Percentiles rank a stretch among this genome's conserved stretches.
Conservation (phyloP, 2,113 vertebrate species). For the Lynx canadensis region DNA sequence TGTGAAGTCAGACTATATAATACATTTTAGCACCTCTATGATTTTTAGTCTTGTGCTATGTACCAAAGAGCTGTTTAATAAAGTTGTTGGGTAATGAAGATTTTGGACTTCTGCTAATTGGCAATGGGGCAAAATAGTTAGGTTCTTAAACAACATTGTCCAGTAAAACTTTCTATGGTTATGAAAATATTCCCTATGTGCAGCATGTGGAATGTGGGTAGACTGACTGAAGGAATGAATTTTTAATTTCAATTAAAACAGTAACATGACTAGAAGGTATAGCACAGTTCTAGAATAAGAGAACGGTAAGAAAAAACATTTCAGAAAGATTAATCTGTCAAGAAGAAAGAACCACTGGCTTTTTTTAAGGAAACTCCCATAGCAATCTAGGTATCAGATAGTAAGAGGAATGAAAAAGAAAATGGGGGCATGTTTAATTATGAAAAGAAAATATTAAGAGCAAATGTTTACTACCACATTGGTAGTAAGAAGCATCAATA, state of each 20-base stretch:
- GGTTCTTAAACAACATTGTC: neutral
- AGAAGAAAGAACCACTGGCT: neutral
- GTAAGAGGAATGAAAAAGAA: neutral
- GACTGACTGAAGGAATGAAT: neutral
- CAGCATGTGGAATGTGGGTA: neutral
- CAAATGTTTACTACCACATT: neutral
- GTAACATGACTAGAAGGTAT: neutral
- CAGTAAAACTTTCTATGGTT: neutral
- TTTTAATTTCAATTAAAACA: constrained; percentile 29
- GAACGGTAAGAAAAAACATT: neutral
- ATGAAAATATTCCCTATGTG: neutral
- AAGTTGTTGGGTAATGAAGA: neutral
- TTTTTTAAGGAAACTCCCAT: neutral
- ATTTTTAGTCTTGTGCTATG: neutral
- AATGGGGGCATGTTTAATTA: neutral
- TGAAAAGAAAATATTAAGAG: neutral
- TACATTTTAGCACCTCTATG: neutral
- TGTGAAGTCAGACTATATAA: neutral
- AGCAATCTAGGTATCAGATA: neutral
- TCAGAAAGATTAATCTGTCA: neutral
- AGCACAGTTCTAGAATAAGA: neutral
- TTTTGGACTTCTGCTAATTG: neutral
- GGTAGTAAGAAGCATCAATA: neutral
- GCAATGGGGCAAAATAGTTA: neutral
- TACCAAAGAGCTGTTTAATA: neutral